Evolutionary conservation across 2,113 vertebrate genomes (phyloP).

Genomic region (Neodon shergylaensis): DNA sequence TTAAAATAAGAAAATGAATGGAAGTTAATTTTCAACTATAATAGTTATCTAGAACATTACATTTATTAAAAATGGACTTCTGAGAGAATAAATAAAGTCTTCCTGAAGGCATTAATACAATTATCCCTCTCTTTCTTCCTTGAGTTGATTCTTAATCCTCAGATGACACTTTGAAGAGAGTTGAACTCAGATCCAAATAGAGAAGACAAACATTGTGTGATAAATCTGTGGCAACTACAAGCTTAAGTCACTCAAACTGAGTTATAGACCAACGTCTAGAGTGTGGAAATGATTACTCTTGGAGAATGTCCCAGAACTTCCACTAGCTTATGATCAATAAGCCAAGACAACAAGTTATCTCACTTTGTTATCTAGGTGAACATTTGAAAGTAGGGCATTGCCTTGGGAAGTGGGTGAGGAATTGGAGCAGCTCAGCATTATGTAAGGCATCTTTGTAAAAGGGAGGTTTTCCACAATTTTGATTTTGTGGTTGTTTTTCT

Average conservation of each 20-base stretch:
- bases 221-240: neutral
- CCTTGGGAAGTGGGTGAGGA: neutral
- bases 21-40: conserved; percentile 46
- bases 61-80: conserved; percentile 47
- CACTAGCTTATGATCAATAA: conserved; percentile 48
- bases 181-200: neutral
- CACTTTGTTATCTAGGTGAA: neutral
- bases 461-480: neutral
- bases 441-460: neutral
- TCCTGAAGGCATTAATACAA: neutral
- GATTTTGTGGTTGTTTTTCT: conserved; percentile 31
- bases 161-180: neutral
- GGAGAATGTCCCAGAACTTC: conserved; percentile 31
- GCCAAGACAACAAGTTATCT: neutral
- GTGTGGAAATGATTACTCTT: conserved; percentile 53
- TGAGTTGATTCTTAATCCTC: conserved; percentile 33
- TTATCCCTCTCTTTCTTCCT: neutral
- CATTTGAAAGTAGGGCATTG: conserved; percentile 15
- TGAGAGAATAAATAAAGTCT: conserved; percentile 23
- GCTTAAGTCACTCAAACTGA: conserved; percentile 12
- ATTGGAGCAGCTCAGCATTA: neutral
- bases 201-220: conserved; percentile 39
- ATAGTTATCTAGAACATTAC: neutral
- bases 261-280: neutral
- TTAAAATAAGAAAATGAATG: conserved; percentile 22